These are phyloP conservation scores for Pocota personata DNA, from an alignment of 2,888 invertebrate genomes.

Conservation along the genomic window DNA sequence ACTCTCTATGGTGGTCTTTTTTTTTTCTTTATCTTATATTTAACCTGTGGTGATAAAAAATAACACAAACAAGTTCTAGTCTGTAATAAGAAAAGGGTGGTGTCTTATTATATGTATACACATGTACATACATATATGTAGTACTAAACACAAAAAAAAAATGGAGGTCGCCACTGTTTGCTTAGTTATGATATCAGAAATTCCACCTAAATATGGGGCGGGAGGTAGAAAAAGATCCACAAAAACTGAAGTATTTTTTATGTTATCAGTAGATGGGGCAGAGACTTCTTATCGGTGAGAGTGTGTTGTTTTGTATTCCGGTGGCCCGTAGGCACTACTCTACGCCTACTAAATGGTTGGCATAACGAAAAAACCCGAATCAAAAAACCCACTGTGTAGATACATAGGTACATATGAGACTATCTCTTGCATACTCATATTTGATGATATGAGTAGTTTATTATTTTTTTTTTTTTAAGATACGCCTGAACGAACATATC, in stretches of 20 bases:
- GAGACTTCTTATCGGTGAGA: conserved; percentile 65
- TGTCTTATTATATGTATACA: conserved; percentile 54
- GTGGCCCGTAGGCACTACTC: conserved; percentile 56
- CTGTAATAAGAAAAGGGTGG: conserved; percentile 67
- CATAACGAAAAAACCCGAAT: conserved; percentile 31
- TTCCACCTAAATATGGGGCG: conserved; percentile 56
- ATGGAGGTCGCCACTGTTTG: conserved; percentile 69
- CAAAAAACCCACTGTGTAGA: background rate
- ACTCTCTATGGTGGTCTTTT: background rate
- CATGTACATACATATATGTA: background rate
- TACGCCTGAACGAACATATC: conserved; percentile 47
- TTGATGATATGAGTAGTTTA: conserved; percentile 38
- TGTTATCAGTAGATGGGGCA: conserved; percentile 60
- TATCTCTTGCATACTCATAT: conserved; percentile 32
- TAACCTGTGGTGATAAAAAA: conserved; percentile 73
- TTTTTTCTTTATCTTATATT: conserved; percentile 40
- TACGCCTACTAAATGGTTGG: conserved; percentile 71
- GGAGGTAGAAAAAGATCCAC: conserved; percentile 50
- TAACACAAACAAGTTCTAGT: conserved; percentile 29
- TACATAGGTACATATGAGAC: conserved; percentile 25
- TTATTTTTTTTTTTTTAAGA: conserved; percentile 32
- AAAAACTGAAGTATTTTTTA: conserved; percentile 38
- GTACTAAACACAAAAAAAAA: conserved; percentile 23
- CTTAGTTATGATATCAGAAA: conserved; percentile 70
- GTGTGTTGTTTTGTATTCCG: conserved; percentile 11